Percentiles rank a stretch among this genome's conserved stretches.
Conservation (phyloP, 2,113 vertebrate genomes). For the Alethe diademata region DNA sequence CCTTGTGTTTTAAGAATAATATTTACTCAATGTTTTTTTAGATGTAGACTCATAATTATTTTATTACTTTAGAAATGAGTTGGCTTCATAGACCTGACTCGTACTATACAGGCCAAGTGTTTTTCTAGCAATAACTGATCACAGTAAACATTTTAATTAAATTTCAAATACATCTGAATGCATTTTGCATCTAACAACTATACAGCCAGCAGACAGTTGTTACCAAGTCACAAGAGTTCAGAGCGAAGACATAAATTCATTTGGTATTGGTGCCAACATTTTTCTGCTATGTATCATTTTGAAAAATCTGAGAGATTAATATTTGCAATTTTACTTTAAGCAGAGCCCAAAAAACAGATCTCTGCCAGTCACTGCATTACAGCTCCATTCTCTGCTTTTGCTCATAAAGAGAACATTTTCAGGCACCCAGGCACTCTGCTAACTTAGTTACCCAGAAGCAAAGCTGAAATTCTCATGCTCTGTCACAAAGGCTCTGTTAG, state of each 20-base stretch:
- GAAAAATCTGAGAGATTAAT: not conserved
- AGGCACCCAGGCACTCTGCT: not conserved
- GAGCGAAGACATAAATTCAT: not conserved
- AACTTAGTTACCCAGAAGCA: not conserved
- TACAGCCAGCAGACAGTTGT: not conserved
- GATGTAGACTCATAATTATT: not conserved
- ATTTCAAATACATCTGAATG: not conserved
- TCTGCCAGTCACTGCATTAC: not conserved
- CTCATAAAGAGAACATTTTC: not conserved
- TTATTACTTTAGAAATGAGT: not conserved
- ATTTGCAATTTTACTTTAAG: not conserved
- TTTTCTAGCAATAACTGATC: not conserved
- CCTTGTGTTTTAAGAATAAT: not conserved
- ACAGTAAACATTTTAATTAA: not conserved
- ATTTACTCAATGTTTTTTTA: not conserved
- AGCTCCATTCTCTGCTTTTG: not conserved
- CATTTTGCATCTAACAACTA: not conserved
- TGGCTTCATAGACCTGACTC: not conserved
- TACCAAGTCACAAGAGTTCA: not conserved
- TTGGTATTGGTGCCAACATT: not conserved
- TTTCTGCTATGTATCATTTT: not conserved
- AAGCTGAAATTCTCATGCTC: not conserved
- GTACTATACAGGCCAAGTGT: not conserved
- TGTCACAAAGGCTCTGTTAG: not conserved
- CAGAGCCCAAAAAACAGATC: not conserved